phyloP scores from a whole-genome alignment of 1,140 invertebrate species.

The Venustaconcha ellipsiformis region DNA sequence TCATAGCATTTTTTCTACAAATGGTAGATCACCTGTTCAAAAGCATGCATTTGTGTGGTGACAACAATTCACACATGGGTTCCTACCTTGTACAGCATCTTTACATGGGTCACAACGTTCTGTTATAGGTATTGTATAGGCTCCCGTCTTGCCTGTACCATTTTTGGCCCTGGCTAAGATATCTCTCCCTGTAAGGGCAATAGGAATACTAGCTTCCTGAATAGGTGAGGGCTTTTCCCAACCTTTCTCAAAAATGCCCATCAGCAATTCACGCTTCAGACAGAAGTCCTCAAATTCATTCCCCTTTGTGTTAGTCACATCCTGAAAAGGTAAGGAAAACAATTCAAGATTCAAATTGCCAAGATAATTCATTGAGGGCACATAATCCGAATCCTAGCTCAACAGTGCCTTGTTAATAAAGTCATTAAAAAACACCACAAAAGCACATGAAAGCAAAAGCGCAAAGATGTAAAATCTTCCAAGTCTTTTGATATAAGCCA shows the following conservation, averaged over 20 bases:
- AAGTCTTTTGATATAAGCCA: too few relatives aligned
- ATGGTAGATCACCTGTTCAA: too few relatives aligned
- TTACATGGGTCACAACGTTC: conserved; percentile 93
- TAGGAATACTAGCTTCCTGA: conserved; percentile 92
- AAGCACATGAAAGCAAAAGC: too few relatives aligned
- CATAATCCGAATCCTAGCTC: neutral
- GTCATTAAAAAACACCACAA: neutral
- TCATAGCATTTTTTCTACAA: too few relatives aligned
- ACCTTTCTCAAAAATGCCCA: conserved; percentile 99
- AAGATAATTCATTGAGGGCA: too few relatives aligned
- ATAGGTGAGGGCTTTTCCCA: conserved; percentile 99
- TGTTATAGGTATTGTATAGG: conserved; percentile 98
- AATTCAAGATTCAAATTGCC: neutral
- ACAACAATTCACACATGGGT: neutral
- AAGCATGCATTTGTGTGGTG: too few relatives aligned
- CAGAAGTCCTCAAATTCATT: conserved; percentile 99
- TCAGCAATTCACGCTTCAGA: conserved; percentile 95
- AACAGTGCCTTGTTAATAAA: too few relatives aligned
- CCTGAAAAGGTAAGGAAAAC: conserved; percentile 74
- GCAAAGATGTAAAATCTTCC: too few relatives aligned
- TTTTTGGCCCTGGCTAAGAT: conserved; percentile 99
- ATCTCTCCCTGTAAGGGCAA: conserved; percentile 97
- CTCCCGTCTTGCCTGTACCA: conserved; percentile 99
- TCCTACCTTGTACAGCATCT: conserved; percentile 77
- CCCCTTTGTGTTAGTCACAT: conserved; percentile 99